These are phyloP conservation scores for Zalophus californianus DNA, from an alignment of 2,797 vertebrate species.

Conservation along the genomic window DNA sequence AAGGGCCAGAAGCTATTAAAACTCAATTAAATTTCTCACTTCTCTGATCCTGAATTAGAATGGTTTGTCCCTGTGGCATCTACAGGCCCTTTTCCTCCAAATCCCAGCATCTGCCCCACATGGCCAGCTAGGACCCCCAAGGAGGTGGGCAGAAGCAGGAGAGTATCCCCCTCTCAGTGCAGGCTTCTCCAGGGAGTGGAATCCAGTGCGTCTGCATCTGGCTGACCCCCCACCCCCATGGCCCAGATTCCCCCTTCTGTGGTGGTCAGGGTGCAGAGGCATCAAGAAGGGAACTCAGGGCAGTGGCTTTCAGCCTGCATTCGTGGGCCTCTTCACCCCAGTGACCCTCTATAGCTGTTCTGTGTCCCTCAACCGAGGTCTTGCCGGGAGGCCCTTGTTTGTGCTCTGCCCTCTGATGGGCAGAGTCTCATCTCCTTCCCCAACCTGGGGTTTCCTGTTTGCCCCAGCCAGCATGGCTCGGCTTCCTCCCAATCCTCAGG, in stretches of 20 bases:
- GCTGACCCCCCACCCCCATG: not conserved
- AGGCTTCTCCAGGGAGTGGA: not conserved
- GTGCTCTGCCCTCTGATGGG: not conserved
- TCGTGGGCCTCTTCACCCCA: not conserved
- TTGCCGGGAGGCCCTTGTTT: not conserved
- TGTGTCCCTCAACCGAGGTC: not conserved
- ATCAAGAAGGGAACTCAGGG: not conserved
- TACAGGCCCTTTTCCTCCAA: constrained; percentile 34
- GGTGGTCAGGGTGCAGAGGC: not conserved
- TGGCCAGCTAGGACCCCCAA: not conserved
- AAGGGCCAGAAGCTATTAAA: constrained; percentile 79
- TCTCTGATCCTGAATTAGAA: constrained; percentile 80
- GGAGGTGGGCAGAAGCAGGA: not conserved
- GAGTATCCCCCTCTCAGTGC: not conserved
- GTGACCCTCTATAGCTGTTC: not conserved
- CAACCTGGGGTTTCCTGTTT: not conserved
- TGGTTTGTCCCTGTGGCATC: constrained; percentile 68
- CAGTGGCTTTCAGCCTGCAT: not conserved
- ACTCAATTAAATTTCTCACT: constrained; percentile 80
- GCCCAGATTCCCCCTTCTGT: not conserved
- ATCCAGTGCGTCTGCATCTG: not conserved
- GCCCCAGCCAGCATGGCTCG: not conserved
- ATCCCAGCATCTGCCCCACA: not conserved
- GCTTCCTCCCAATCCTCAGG: not conserved
- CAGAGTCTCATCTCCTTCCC: not conserved